Evolutionary conservation across 2,888 invertebrate species (phyloP).

Genomic region (Sinhomidia bicolor): DNA sequence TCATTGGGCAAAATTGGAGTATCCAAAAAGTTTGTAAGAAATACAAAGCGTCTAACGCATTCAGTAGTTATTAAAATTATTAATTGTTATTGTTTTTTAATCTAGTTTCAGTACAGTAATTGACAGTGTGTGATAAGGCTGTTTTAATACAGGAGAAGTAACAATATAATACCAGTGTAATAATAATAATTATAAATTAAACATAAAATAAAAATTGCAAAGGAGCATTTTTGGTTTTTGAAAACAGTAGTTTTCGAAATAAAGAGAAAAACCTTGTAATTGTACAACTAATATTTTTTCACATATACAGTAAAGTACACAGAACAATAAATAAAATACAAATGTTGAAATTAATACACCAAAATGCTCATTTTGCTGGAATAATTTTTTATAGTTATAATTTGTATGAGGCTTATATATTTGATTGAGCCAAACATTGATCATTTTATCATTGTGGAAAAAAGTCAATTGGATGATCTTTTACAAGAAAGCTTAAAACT

Average conservation of each 20-base stretch:
- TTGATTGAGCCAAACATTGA: slow-evolving; percentile 47
- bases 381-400: not conserved
- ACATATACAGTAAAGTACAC: not conserved
- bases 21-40: not conserved
- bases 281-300: not conserved
- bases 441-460: slow-evolving; percentile 11
- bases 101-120: slow-evolving; percentile 34
- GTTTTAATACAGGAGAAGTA: slow-evolving; percentile 21
- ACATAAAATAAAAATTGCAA: not conserved
- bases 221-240: not conserved
- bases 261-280: not conserved
- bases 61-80: not conserved
- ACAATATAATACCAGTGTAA: not conserved
- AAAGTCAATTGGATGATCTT: not conserved
- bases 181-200: not conserved
- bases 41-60: not conserved
- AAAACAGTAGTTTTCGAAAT: not conserved
- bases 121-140: slow-evolving; percentile 43
- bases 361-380: slow-evolving; percentile 1
- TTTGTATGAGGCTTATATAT: not conserved
- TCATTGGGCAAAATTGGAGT: slow-evolving; percentile 58
- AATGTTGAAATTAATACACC: slow-evolving; percentile 9
- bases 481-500: slow-evolving; percentile 3
- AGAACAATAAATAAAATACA: slow-evolving; percentile 39
- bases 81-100: not conserved